A percentile compares a stretch with the other conserved stretches of the same genome.
These are phyloP conservation scores for Lithophane ornitopus DNA, from an alignment of 2,888 invertebrate species.

Conservation along the genomic window DNA sequence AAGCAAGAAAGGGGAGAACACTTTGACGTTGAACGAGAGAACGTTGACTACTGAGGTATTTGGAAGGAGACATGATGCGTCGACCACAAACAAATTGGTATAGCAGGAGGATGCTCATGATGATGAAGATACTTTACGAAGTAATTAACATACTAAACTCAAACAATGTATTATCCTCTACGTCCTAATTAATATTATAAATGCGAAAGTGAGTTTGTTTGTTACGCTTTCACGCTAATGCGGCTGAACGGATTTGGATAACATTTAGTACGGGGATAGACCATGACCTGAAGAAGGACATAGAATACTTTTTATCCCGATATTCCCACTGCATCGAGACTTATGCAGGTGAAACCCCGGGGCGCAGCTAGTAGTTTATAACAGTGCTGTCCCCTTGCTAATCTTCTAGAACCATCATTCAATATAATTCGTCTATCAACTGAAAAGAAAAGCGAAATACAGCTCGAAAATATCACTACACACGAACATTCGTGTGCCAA, in stretches of 20 bases:
- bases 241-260: no score
- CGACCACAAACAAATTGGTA: neutral
- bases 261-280: no score
- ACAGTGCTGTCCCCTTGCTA: neutral
- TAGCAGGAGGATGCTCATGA: neutral
- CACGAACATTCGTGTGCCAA: conserved; percentile 59
- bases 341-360: no score
- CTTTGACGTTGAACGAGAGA: neutral
- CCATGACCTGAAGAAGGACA: no score
- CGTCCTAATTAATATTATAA: no score
- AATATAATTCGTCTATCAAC: neutral
- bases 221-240: no score
- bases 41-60: neutral
- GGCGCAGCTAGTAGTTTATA: no score
- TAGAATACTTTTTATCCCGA: no score
- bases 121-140: neutral
- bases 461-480: conserved; percentile 29
- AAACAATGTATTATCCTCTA: neutral
- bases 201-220: no score
- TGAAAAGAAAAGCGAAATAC: conserved; percentile 40
- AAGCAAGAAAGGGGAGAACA: neutral
- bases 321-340: no score
- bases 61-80: no score
- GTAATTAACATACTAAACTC: neutral
- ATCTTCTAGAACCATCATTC: conserved; percentile 1